Base-by-base conservation (phyloP, 1,140 invertebrate species). In the Papilio xuthus region DNA sequence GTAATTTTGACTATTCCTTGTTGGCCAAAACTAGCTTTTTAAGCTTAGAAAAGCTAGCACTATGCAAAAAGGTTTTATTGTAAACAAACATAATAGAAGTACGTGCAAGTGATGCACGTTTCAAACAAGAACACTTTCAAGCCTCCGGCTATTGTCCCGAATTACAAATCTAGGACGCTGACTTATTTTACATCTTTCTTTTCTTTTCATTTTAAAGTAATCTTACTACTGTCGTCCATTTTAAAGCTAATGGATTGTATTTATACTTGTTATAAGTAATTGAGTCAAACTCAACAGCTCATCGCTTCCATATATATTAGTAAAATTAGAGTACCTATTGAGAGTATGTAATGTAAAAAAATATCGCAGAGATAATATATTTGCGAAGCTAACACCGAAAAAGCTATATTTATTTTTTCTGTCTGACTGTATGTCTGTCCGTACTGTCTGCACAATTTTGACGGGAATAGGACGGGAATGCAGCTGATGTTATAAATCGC, bases 151-250 rank as follows among this genome's bases (percentile, higher is more conserved):
- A 67, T 67, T 32, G 60, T 67, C 23, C 60, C 60, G 26, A 67
- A 67, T 67, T 67, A 67, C 60, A 67, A 67, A 67, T 28, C 13
- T 67, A 67, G 60, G 60, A 67, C 60, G 60, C 60, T 67, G 60
- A 67, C 60, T 67, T 67, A 28, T 15, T 67, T 63, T 28, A 67
- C 10, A 67, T 67, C 60, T 67, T 67, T 67, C 26, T 67, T 32
- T 67, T 67, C 60, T 56, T 56, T 56, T 56, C 53, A 6, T 10
- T 63, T 28, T 63, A 63, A 28, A 13, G 56, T 26, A 60, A 60
- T 60, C 20, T 60, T 26, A 13, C 20, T 26, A 60, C 26, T 23
- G 56, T 60, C 23, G 20, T 23, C 9, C 9, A 23, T 60, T 60
- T 60, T 26, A 60, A 60, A 60, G 9, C 4, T 20, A 9, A 26